A percentile compares a stretch with the other conserved stretches of the same genome.
These are phyloP conservation scores for Camponotus vicinus DNA, from an alignment of 1,140 invertebrate genomes.

Conservation along the genomic window DNA sequence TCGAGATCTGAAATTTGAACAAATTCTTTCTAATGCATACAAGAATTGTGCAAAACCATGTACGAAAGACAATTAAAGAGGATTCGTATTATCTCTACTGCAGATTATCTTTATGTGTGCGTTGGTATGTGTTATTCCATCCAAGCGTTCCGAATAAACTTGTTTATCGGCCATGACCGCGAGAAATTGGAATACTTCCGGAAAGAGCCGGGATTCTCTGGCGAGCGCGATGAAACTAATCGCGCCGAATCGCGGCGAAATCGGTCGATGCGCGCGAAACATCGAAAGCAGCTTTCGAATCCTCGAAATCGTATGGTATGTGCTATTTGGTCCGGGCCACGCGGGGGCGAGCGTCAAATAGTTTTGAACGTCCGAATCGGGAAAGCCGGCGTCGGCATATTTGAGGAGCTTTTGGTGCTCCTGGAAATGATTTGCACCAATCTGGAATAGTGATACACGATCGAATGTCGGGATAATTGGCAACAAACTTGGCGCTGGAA, in stretches of 20 bases:
- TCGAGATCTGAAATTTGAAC: neutral
- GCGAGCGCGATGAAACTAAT: slow-evolving; percentile 53
- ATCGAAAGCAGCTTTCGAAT: slow-evolving; percentile 67
- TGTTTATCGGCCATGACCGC: slow-evolving; percentile 21
- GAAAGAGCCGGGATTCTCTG: slow-evolving; percentile 46
- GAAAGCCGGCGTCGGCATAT: slow-evolving; percentile 59
- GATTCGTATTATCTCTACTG: neutral
- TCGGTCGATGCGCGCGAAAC: slow-evolving; percentile 53
- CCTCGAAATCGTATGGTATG: slow-evolving; percentile 54
- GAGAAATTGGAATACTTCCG: slow-evolving; percentile 40
- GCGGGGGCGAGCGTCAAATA: slow-evolving; percentile 59
- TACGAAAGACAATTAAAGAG: neutral
- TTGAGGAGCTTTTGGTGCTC: slow-evolving; percentile 52
- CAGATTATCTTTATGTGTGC: neutral
- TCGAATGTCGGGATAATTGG: slow-evolving; percentile 35
- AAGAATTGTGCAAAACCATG: neutral
- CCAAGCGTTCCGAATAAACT: neutral
- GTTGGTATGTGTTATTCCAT: neutral
- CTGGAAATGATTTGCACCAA: slow-evolving; percentile 59
- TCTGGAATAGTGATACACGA: slow-evolving; percentile 22
- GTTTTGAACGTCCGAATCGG: slow-evolving; percentile 61
- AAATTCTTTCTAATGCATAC: neutral
- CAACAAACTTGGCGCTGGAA: slow-evolving; percentile 16
- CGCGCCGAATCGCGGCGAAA: slow-evolving; percentile 48
- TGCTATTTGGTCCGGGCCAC: slow-evolving; percentile 22